phyloP scores from a whole-genome alignment of 2,888 invertebrate genomes.

The Pyrgus malvae region DNA sequence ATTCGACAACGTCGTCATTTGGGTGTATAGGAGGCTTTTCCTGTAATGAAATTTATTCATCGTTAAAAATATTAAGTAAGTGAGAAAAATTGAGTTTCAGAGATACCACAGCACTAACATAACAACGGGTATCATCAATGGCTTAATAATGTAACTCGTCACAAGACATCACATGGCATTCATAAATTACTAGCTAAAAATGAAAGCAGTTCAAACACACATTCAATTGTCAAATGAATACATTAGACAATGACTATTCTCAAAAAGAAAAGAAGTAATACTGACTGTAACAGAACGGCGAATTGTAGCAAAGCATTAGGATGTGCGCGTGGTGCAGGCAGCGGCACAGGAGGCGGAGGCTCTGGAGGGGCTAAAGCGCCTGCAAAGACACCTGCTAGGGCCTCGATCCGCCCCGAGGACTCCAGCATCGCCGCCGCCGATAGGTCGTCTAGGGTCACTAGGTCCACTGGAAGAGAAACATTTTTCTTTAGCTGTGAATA shows the following conservation, averaged over 20 bases:
- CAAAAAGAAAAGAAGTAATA: no score
- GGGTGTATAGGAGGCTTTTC: constrained; percentile 89
- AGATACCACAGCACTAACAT: no score
- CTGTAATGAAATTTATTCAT: constrained; percentile 49
- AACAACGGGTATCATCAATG: no score
- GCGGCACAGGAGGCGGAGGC: constrained; percentile 83
- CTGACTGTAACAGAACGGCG: constrained; percentile 83
- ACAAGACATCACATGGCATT: no score
- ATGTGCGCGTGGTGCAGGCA: constrained; percentile 88
- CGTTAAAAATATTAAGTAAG: not conserved
- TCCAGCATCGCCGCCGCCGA: constrained; percentile 97
- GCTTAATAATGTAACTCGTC: no score
- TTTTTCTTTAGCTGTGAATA: no score
- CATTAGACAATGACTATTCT: no score
- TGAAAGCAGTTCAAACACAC: no score
- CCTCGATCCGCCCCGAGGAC: constrained; percentile 95
- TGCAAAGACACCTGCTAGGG: constrained; percentile 91
- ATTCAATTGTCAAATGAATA: no score
- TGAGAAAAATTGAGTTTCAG: no score
- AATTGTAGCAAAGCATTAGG: constrained; percentile 87
- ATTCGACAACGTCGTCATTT: constrained; percentile 90
- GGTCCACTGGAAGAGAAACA: constrained; percentile 86
- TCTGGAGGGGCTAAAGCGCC: constrained; percentile 82
- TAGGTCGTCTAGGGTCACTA: constrained; percentile 95
- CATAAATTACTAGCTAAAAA: no score